Conservation (phyloP, 2,797 vertebrate species). For the Perodicticus potto region DNA sequence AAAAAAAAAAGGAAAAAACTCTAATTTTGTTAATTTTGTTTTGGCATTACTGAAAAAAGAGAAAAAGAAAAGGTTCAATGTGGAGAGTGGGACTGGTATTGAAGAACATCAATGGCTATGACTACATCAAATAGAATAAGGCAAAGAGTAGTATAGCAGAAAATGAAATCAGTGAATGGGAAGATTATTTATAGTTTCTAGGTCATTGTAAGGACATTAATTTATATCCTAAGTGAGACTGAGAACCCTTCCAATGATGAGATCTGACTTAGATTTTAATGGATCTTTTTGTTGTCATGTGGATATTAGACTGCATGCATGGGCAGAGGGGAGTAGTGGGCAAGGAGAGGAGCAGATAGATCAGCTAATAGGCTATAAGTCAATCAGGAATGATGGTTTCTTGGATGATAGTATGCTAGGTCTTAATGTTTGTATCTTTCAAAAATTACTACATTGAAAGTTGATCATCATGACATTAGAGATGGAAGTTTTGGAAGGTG, state of each 20-base stretch:
- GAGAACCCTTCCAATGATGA: not conserved
- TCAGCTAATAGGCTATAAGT: not conserved
- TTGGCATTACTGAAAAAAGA: conserved; percentile 30
- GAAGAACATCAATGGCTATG: not conserved
- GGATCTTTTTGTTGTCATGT: not conserved
- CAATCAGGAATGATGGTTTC: not conserved
- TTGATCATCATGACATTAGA: not conserved
- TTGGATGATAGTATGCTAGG: not conserved
- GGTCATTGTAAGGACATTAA: not conserved
- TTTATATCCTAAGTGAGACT: not conserved
- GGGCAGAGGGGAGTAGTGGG: not conserved
- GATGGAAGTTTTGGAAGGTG: not conserved
- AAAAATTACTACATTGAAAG: not conserved
- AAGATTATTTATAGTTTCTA: not conserved
- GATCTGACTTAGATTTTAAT: conserved; percentile 40
- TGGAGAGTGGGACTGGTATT: not conserved
- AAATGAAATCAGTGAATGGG: not conserved
- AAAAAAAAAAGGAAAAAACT: too few relatives aligned
- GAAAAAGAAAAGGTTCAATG: not conserved
- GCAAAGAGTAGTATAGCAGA: not conserved
- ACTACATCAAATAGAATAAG: conserved; percentile 3
- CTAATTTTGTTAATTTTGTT: not conserved
- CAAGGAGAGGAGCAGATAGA: not conserved
- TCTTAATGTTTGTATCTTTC: not conserved
- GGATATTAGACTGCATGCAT: not conserved